These are phyloP conservation scores for Calycopis cecrops DNA, from an alignment of 1,140 invertebrate species.

Conservation along the genomic window DNA sequence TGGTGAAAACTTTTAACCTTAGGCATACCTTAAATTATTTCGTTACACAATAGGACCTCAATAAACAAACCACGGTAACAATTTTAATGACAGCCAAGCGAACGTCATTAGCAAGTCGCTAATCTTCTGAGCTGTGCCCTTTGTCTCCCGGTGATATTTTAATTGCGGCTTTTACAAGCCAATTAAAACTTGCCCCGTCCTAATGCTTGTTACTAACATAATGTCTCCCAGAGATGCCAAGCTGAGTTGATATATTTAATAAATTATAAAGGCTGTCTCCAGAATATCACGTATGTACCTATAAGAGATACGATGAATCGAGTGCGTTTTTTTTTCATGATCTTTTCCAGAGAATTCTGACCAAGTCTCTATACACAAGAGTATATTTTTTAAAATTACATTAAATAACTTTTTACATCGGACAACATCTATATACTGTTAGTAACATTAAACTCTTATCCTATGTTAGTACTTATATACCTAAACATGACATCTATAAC, in stretches of 20 bases:
- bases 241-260: background rate
- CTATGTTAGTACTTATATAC: too few species aligned
- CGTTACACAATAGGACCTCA: background rate
- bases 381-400: too few species aligned
- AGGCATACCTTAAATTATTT: too few species aligned
- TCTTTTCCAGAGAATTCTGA: too few species aligned
- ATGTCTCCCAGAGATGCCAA: conserved; percentile 23
- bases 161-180: conserved; percentile 41
- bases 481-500: too few species aligned
- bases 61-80: background rate
- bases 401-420: too few species aligned
- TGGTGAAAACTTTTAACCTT: too few species aligned
- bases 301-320: too few species aligned
- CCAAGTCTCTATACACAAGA: too few species aligned
- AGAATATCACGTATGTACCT: background rate
- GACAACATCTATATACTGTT: too few species aligned
- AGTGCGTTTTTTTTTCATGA: too few species aligned
- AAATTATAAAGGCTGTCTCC: background rate
- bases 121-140: conserved; percentile 40
- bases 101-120: background rate
- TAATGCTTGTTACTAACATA: conserved; percentile 46
- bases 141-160: conserved; percentile 55
- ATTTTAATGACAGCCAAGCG: background rate
- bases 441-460: too few species aligned
- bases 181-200: conserved; percentile 48